These are phyloP conservation scores for Onychorhynchus coronatus DNA, from an alignment of 2,113 vertebrate genomes.

Conservation along the genomic window DNA sequence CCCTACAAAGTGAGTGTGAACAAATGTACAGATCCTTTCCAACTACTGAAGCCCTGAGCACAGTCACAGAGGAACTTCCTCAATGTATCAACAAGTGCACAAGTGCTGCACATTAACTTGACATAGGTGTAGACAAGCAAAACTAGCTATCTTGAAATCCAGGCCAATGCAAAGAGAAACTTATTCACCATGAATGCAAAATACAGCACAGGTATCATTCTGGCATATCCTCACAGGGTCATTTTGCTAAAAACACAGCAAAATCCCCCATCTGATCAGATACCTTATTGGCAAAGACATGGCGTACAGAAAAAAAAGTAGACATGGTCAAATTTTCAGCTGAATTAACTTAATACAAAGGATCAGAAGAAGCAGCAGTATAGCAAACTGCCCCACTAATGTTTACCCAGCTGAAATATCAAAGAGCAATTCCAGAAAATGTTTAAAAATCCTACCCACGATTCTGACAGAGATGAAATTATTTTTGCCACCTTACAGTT, in stretches of 20 bases:
- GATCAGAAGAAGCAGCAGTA: neutral
- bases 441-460: neutral
- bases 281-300: neutral
- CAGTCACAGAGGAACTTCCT: neutral
- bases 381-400: neutral
- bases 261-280: neutral
- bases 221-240: neutral
- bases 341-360: neutral
- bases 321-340: neutral
- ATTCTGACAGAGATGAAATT: neutral
- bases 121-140: neutral
- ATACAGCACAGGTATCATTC: neutral
- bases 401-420: neutral
- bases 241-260: neutral
- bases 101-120: neutral
- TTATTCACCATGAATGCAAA: neutral
- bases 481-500: neutral
- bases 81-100: neutral
- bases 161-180: neutral
- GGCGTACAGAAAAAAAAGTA: neutral
- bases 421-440: neutral
- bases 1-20: neutral
- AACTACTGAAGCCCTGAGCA: neutral
- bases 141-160: neutral
- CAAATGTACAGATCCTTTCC: neutral